A percentile compares a stretch with the other conserved stretches of the same genome.
Conservation (phyloP, 1,140 invertebrate species). For the Zelostemma sp. region DNA sequence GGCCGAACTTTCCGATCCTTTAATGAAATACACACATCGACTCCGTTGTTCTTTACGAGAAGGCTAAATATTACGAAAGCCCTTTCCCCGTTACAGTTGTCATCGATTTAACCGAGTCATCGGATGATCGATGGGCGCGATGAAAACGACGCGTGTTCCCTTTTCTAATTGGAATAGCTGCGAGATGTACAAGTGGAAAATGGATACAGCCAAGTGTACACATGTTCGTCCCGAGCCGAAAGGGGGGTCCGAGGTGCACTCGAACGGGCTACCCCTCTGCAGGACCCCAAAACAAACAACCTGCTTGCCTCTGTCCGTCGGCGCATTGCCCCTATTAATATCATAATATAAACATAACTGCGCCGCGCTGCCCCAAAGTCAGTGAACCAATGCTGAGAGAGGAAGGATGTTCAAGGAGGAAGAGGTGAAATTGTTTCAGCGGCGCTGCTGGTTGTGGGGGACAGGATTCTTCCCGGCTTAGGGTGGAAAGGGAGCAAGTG, state of each 20-base stretch:
- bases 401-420: neutral
- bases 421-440: slow-evolving; percentile 12
- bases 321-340: slow-evolving; percentile 66
- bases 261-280: slow-evolving; percentile 32
- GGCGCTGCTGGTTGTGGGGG: neutral
- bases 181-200: neutral
- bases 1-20: slow-evolving; percentile 23
- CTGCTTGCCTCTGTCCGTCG: slow-evolving; percentile 46
- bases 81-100: neutral
- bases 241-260: slow-evolving; percentile 11
- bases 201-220: slow-evolving; percentile 11
- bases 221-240: neutral
- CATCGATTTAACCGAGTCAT: neutral
- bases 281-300: slow-evolving; percentile 52
- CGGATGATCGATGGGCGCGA: neutral
- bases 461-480: slow-evolving; percentile 19
- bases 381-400: slow-evolving; percentile 18
- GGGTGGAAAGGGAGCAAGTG: slow-evolving; percentile 57
- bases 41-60: neutral
- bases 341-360: slow-evolving; percentile 69
- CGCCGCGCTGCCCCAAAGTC: slow-evolving; percentile 22
- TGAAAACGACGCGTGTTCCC: too few species aligned
- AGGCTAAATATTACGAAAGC: too few species aligned
- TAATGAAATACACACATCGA: slow-evolving; percentile 36
- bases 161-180: neutral